These are phyloP conservation scores for Ptychodera flava DNA, from an alignment of 35 echinoderm and acorn worm species.

Conservation along the genomic window DNA sequence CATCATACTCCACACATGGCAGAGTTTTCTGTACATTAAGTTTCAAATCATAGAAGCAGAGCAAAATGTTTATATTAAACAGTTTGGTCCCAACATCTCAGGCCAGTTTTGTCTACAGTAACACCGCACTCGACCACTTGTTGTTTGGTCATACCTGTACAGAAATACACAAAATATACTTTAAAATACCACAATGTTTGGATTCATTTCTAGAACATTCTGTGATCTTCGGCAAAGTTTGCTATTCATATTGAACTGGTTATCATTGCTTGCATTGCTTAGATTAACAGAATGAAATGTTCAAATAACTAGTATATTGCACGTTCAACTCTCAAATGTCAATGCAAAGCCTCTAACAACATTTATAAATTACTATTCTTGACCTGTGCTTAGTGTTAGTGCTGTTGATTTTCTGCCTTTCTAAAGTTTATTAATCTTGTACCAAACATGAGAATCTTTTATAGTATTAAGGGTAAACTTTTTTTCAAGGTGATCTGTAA, in stretches of 20 bases:
- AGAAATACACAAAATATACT: neutral
- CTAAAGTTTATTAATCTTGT: too few species aligned
- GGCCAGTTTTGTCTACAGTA: neutral
- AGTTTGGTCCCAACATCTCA: neutral
- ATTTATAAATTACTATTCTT: too few species aligned
- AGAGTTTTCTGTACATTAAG: neutral
- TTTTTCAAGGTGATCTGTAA: too few species aligned
- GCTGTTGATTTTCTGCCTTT: too few species aligned
- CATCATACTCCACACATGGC: neutral
- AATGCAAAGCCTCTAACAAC: too few species aligned
- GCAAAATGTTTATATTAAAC: neutral
- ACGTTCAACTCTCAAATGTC: too few species aligned
- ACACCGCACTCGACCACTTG: neutral
- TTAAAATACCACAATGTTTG: neutral
- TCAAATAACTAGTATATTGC: too few species aligned
- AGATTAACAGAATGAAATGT: neutral
- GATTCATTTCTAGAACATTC: neutral
- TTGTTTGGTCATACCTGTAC: neutral
- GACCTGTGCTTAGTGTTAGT: too few species aligned
- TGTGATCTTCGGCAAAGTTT: neutral
- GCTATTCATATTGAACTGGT: neutral
- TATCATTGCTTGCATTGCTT: neutral
- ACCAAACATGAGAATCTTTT: too few species aligned
- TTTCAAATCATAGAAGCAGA: neutral
- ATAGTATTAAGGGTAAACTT: too few species aligned